These are phyloP conservation scores for Macroglossus sobrinus DNA, from an alignment of 2,113 vertebrate species.

Conservation along the genomic window DNA sequence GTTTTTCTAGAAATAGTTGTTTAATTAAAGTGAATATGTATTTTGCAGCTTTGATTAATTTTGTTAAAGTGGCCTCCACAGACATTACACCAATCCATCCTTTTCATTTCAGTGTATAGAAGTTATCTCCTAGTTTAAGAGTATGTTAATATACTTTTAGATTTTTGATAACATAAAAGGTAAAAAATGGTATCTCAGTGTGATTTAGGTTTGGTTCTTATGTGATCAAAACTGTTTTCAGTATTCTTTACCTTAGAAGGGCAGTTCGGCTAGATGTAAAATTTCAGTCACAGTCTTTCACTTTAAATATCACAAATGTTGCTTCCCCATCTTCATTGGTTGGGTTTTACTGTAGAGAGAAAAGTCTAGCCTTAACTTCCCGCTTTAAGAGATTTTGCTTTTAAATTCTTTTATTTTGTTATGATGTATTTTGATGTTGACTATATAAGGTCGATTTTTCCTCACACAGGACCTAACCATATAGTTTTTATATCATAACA, in stretches of 20 bases:
- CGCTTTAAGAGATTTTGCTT: background rate
- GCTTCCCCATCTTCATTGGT: background rate
- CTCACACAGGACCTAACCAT: background rate
- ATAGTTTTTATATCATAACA: background rate
- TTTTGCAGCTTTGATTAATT: background rate
- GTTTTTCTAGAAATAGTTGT: background rate
- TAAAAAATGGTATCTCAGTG: background rate
- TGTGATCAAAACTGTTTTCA: background rate
- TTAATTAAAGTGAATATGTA: background rate
- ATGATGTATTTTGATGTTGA: background rate
- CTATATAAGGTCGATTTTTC: background rate
- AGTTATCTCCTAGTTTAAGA: background rate
- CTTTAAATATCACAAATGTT: background rate
- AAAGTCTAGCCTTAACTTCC: background rate
- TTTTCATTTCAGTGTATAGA: background rate
- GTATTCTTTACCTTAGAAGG: background rate
- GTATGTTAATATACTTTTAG: background rate
- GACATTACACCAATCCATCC: background rate
- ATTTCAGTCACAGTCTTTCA: background rate
- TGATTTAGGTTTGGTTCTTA: background rate
- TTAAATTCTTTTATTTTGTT: background rate
- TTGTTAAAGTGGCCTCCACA: background rate
- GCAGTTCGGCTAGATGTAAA: background rate
- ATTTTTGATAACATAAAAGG: background rate
- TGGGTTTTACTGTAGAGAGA: background rate